These are phyloP conservation scores for Anabas testudineus DNA, from an alignment of 2,797 vertebrate species.

Conservation along the genomic window DNA sequence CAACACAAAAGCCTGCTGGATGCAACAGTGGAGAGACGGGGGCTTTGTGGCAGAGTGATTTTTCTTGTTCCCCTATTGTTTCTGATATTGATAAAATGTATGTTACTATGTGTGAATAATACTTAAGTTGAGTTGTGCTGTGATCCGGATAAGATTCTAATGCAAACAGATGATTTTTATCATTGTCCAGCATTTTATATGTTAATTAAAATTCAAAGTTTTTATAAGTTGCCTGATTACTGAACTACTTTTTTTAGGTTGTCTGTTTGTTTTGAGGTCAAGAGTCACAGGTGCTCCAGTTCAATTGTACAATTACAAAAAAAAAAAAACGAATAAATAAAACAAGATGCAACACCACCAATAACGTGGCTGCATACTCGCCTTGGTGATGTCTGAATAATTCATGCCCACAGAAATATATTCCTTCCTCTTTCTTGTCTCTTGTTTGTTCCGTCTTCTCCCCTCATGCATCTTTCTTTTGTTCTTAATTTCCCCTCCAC, in stretches of 20 bases:
- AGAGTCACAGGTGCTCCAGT: slow-evolving; percentile 31
- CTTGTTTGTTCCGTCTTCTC: slow-evolving; percentile 48
- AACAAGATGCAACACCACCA: slow-evolving; percentile 33
- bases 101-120: slow-evolving; percentile 14
- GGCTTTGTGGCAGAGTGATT: slow-evolving; percentile 38
- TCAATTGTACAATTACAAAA: slow-evolving; percentile 30
- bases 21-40: slow-evolving; percentile 37
- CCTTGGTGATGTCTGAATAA: slow-evolving; percentile 68
- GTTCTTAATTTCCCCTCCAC: slow-evolving; percentile 43
- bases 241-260: too few species aligned
- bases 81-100: slow-evolving; percentile 34
- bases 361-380: slow-evolving; percentile 43
- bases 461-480: slow-evolving; percentile 45
- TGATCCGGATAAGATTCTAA: not conserved
- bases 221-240: not conserved
- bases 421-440: slow-evolving; percentile 54
- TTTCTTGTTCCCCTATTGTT: slow-evolving; percentile 31
- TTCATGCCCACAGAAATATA: slow-evolving; percentile 65
- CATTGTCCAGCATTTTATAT: not conserved
- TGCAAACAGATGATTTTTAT: not conserved
- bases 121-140: not conserved
- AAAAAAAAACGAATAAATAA: slow-evolving; percentile 29
- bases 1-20: slow-evolving; percentile 52
- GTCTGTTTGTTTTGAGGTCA: slow-evolving; percentile 33
- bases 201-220: slow-evolving; percentile 2